Conservation (phyloP, 2,888 invertebrate genomes). For the Drosophila anomelani region DNA sequence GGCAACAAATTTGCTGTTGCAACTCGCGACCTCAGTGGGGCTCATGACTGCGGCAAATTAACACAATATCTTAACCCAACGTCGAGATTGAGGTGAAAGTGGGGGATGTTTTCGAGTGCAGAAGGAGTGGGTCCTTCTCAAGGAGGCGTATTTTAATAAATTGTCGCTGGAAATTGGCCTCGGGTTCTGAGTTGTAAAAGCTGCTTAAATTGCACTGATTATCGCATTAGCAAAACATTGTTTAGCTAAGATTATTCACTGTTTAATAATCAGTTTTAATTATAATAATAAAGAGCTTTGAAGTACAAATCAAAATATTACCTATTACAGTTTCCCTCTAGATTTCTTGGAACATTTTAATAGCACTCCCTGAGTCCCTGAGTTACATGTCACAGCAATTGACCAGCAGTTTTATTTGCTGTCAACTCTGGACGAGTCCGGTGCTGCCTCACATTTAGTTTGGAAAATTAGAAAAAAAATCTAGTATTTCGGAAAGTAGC, state of each 20-base stretch:
- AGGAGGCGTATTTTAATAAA: slow-evolving; percentile 61
- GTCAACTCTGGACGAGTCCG: background rate
- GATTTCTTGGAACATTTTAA: background rate
- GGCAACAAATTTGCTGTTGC: slow-evolving; percentile 78
- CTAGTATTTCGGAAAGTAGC: slow-evolving; percentile 30
- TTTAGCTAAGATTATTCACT: slow-evolving; percentile 27
- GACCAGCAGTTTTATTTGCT: background rate
- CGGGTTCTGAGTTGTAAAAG: slow-evolving; percentile 38
- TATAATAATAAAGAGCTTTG: too few relatives aligned
- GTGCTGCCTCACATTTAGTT: slow-evolving; percentile 48
- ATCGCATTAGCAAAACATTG: slow-evolving; percentile 63
- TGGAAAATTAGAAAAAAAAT: slow-evolving; percentile 52
- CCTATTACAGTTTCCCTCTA: background rate
- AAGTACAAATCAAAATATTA: too few relatives aligned
- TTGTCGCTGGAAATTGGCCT: slow-evolving; percentile 58
- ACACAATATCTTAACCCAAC: slow-evolving; percentile 62
- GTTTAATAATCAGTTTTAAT: too few relatives aligned
- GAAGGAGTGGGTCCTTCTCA: slow-evolving; percentile 22
- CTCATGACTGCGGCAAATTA: slow-evolving; percentile 78
- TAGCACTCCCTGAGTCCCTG: background rate
- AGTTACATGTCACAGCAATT: background rate
- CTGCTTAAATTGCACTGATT: slow-evolving; percentile 64
- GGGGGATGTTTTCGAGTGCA: background rate
- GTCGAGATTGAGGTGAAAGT: slow-evolving; percentile 1
- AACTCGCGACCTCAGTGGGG: slow-evolving; percentile 44